Base-by-base conservation (phyloP, 1,140 invertebrate species). In the Chlorops oryzae region DNA sequence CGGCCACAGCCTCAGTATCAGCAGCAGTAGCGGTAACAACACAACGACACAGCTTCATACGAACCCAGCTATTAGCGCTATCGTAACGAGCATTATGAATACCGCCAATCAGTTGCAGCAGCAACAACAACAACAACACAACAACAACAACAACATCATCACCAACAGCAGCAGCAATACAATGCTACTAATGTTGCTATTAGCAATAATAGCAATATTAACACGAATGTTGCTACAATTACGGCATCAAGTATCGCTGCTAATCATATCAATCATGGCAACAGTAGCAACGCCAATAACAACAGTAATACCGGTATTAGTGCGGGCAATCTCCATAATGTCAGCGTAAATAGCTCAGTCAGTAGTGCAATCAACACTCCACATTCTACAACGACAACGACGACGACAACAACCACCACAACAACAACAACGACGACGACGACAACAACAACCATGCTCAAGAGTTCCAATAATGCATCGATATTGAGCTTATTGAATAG, bases 1-100 rank as follows among this genome's bases (percentile, higher is more conserved):
- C 28, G 59, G 48, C 34, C 58, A 52, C 20, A 60, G 47, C 5
- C 59, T 39, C 23, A 60, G 49, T 20, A 62, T 52, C 52, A 18
- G 51, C 50, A 40, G 54, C 37, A 40, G 50, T 34, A 75, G 78
- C 25, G 73, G 75, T 13, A 46, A 21, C 35, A 62, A 56, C 39
- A 62, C 53, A 23, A 68, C 77, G 24, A 75, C 77, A 47, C 82
- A 82, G 59, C 79, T 81, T 48, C 75, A 82, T 57, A 78, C 80
- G n/a, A 86, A 85, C 65, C 78, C 84, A 23, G 84, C 83, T 41
- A 87, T 87, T 55, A 86, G 79, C 65, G 85, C 85, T 51, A 78
- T 88, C 54, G 83, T 84, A 37, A 86, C 81, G 51, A 86, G 84
- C 63, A 78, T 88, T 10, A 86, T 86, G 83, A 86, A 87, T 68